Evolutionary conservation across 1,140 invertebrate species (phyloP), one percentile per base, ranked within the genome.

Genomic region (Cherax destructor): DNA sequence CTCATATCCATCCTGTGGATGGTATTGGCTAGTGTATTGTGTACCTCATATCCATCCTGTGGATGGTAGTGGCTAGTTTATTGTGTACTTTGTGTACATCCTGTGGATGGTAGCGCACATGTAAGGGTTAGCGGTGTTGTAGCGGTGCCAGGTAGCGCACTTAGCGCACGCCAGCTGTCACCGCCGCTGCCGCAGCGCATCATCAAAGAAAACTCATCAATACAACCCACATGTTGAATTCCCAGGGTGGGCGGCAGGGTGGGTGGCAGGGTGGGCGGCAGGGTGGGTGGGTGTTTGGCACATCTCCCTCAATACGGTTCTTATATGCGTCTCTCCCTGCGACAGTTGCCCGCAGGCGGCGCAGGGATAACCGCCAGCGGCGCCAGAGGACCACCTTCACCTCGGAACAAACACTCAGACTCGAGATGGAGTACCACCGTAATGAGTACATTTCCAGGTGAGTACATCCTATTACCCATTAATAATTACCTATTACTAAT

Each of bases 301-400:
- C 2, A 41, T 77, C 47, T 7, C 4, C 59, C 56, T 41, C 11
- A 78, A 7, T n/a, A 49, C 59, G 0, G 30, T 41, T 41, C 30
- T 41, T 41, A 41, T 41, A 41, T 41, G 30, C 30, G 0, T 41
- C 30, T 41, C 30, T 41, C 30, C 18, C 77, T 84, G 88, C 89
- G 93, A 50, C 92, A 99, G 98, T 98, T 94, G 97, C 97, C 9
- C 95, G 98, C 81, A 95, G 97, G 88, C 95, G 97, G 69, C 96
- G 98, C 92, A 98, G 98, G 94, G 98, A 98, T 93, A 97, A 97
- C 47, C 95, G 97, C 18, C 97, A 97, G 3, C 94, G 98, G 76
- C 95, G 98, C 56, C 98, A 99, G 94, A 95, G 98, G 65, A 99
- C 98, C 5, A 99, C 98, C 0, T 99, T 99, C 94, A 98, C 97